Percentiles rank a stretch among this genome's conserved stretches.
phyloP scores from a whole-genome alignment of 1,140 invertebrate species.

The Eubasilissa regina region DNA sequence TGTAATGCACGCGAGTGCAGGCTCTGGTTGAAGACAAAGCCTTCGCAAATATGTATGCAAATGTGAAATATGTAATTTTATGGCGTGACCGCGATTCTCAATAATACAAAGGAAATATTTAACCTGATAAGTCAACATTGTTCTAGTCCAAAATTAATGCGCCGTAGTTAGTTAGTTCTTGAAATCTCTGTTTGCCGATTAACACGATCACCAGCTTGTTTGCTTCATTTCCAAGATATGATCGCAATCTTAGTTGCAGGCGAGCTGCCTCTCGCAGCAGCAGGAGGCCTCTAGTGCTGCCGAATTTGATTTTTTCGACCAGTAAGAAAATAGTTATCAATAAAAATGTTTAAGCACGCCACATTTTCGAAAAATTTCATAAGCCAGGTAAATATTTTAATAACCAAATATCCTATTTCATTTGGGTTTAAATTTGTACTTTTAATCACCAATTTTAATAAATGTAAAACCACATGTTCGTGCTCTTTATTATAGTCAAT shows the following conservation, averaged over 20 bases:
- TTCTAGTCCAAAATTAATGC: conserved; percentile 28
- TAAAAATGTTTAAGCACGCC: conserved; percentile 57
- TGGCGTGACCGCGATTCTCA: conserved; percentile 13
- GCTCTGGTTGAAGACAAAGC: not conserved
- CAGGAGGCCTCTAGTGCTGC: conserved; percentile 3
- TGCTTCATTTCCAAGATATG: conserved; percentile 1
- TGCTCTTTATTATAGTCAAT: not conserved
- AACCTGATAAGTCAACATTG: conserved; percentile 41
- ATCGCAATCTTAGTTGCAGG: conserved; percentile 12
- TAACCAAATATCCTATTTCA: too few species aligned
- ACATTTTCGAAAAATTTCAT: conserved; percentile 54
- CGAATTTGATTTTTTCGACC: not conserved
- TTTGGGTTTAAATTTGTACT: too few species aligned
- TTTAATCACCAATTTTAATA: too few species aligned
- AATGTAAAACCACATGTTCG: too few species aligned
- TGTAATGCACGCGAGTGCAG: not conserved
- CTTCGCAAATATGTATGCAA: conserved; percentile 20
- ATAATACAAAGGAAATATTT: conserved; percentile 31
- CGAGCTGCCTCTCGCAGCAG: conserved; percentile 13
- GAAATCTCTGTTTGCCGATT: conserved; percentile 14
- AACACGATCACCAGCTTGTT: not conserved
- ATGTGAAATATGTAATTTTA: not conserved
- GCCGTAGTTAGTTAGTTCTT: not conserved
- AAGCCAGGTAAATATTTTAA: conserved; percentile 45
- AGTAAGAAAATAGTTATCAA: not conserved